Conservation (phyloP, 2,888 invertebrate species). For the Vannuccia rotundouncinata region DNA sequence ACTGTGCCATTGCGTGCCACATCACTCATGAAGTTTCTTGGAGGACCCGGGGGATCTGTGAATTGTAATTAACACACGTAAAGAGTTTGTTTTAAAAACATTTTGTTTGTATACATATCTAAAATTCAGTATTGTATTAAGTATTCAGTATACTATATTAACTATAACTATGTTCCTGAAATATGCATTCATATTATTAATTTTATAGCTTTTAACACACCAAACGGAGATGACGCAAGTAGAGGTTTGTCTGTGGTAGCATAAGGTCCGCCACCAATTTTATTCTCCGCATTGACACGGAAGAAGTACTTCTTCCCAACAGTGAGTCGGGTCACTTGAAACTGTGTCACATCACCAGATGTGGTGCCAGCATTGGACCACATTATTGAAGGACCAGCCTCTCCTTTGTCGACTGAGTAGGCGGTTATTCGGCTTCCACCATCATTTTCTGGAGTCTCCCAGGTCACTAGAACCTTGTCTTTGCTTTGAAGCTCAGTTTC, state of each 20-base stretch:
- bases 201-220: too few relatives aligned
- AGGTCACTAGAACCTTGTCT: slow-evolving; percentile 46
- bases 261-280: slow-evolving; percentile 45
- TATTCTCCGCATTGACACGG: slow-evolving; percentile 55
- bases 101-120: too few relatives aligned
- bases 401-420: slow-evolving; percentile 43
- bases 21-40: slow-evolving; percentile 45
- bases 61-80: too few relatives aligned
- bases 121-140: too few relatives aligned
- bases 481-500: slow-evolving; percentile 46
- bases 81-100: too few relatives aligned
- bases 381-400: neutral
- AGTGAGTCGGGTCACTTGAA: slow-evolving; percentile 38
- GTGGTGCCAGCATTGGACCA: neutral
- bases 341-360: neutral
- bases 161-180: too few relatives aligned
- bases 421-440: slow-evolving; percentile 44
- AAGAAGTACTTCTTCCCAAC: slow-evolving; percentile 43
- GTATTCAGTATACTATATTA: too few relatives aligned
- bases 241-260: neutral
- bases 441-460: slow-evolving; percentile 45
- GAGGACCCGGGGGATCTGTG: slow-evolving; percentile 60
- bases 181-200: too few relatives aligned
- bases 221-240: neutral
- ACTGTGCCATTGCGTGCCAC: slow-evolving; percentile 47